These are phyloP conservation scores for Zygaena filipendulae DNA, from an alignment of 2,888 invertebrate species.

Conservation along the genomic window DNA sequence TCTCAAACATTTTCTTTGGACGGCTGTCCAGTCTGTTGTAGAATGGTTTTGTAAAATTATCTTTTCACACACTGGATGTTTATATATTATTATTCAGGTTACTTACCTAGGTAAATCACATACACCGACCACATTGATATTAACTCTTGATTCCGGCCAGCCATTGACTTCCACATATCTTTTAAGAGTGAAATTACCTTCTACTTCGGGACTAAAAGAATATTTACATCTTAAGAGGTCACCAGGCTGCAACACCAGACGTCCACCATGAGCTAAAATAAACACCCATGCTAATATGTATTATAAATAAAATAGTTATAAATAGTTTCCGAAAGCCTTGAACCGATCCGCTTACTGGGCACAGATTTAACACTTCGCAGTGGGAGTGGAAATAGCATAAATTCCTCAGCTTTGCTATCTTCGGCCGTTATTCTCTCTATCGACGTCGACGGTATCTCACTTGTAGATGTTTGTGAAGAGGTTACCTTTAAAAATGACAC, in stretches of 20 bases:
- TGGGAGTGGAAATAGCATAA: constrained; percentile 30
- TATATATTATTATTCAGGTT: too few species aligned
- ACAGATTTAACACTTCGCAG: constrained; percentile 32
- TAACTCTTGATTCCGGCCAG: constrained; percentile 52
- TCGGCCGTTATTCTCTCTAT: constrained; percentile 24
- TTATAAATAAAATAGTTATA: too few species aligned
- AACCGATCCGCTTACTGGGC: constrained; percentile 18
- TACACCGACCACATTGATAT: constrained; percentile 40
- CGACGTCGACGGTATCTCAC: constrained; percentile 33
- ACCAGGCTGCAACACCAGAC: constrained; percentile 44
- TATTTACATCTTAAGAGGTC: constrained; percentile 56
- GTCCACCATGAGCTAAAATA: constrained; percentile 27
- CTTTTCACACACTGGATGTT: too few species aligned
- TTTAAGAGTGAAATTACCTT: constrained; percentile 46
- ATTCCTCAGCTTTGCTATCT: constrained; percentile 24
- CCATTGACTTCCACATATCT: constrained; percentile 53
- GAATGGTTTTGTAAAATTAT: neutral
- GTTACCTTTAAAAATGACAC: too few species aligned
- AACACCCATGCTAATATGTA: too few species aligned
- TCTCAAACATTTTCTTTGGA: constrained; percentile 58
- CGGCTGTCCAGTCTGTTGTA: constrained; percentile 45
- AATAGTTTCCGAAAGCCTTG: too few species aligned
- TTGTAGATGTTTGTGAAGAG: constrained; percentile 50
- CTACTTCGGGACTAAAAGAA: constrained; percentile 44
- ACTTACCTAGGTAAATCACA: constrained; percentile 52